These are phyloP conservation scores for Sebastes diaconus DNA, from an alignment of 2,797 vertebrate species.

Conservation along the genomic window DNA sequence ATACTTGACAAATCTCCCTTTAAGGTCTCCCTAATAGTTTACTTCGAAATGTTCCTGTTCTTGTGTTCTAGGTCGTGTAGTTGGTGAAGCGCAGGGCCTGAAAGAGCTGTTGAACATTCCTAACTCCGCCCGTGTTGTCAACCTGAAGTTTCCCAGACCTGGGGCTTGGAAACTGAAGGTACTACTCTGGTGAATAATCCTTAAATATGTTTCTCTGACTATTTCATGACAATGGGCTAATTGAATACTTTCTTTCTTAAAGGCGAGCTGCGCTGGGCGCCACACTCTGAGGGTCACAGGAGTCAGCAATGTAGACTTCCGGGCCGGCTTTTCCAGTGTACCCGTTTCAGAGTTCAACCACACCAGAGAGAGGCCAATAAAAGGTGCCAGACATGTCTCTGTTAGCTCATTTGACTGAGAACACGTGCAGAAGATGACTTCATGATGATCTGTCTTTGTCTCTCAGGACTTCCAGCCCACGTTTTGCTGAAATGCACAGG, in stretches of 20 bases:
- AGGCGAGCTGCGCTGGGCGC: slow-evolving; percentile 90
- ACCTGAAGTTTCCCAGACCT: slow-evolving; percentile 87
- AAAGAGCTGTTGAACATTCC: slow-evolving; percentile 92
- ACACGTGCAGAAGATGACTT: slow-evolving; percentile 9
- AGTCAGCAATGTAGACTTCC: slow-evolving; percentile 90
- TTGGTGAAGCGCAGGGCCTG: slow-evolving; percentile 87
- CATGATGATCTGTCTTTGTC: slow-evolving; percentile 1
- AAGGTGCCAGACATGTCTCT: slow-evolving; percentile 80
- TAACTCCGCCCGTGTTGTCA: slow-evolving; percentile 91
- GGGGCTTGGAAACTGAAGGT: slow-evolving; percentile 93
- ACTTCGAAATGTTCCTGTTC: not conserved
- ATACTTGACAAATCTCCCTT: too few species aligned
- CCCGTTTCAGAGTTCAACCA: slow-evolving; percentile 83
- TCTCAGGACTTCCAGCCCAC: slow-evolving; percentile 89
- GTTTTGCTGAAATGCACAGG: slow-evolving; percentile 90
- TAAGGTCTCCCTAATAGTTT: not conserved
- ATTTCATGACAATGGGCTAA: not conserved
- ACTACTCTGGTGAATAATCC: slow-evolving; percentile 6
- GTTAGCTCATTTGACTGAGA: not conserved
- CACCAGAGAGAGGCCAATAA: slow-evolving; percentile 87
- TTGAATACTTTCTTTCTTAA: slow-evolving; percentile 21
- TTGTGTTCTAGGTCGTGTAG: slow-evolving; percentile 80
- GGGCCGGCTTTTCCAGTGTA: slow-evolving; percentile 87
- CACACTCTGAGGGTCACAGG: slow-evolving; percentile 93
- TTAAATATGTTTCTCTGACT: not conserved